phyloP scores from a whole-genome alignment of 2,113 vertebrate species.

The Myiozetetes cayanensis region DNA sequence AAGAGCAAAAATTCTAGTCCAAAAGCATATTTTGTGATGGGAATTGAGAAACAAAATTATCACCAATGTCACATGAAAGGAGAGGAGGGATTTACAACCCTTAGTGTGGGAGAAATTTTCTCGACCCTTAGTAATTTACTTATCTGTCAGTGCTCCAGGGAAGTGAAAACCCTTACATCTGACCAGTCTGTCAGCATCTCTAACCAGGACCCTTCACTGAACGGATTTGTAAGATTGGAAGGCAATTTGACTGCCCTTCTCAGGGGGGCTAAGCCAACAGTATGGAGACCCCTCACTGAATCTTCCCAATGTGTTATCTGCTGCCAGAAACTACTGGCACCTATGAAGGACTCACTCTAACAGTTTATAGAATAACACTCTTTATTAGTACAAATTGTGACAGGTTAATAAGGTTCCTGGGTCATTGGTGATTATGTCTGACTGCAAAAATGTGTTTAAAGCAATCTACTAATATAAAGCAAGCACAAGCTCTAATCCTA shows the following conservation, averaged over 20 bases:
- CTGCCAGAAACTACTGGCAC: neutral
- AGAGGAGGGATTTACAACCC: neutral
- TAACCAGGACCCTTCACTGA: neutral
- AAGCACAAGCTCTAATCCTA: neutral
- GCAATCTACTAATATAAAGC: neutral
- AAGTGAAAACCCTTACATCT: neutral
- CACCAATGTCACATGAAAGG: neutral
- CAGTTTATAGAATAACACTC: neutral
- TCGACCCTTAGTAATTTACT: neutral
- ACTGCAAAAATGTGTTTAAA: neutral
- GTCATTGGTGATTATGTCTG: neutral
- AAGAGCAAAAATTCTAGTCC: neutral
- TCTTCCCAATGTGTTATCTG: neutral
- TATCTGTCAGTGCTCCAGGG: neutral
- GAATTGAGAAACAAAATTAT: neutral
- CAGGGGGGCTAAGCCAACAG: neutral
- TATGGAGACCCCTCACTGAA: neutral
- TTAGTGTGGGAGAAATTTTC: neutral
- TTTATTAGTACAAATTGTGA: neutral
- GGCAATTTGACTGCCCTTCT: neutral
- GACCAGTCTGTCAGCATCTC: neutral
- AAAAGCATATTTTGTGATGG: neutral
- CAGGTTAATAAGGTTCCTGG: neutral
- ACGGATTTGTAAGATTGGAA: neutral
- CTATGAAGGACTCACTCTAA: neutral